These are phyloP conservation scores for Anguilla marmorata DNA, from an alignment of 2,797 vertebrate genomes.

Conservation along the genomic window DNA sequence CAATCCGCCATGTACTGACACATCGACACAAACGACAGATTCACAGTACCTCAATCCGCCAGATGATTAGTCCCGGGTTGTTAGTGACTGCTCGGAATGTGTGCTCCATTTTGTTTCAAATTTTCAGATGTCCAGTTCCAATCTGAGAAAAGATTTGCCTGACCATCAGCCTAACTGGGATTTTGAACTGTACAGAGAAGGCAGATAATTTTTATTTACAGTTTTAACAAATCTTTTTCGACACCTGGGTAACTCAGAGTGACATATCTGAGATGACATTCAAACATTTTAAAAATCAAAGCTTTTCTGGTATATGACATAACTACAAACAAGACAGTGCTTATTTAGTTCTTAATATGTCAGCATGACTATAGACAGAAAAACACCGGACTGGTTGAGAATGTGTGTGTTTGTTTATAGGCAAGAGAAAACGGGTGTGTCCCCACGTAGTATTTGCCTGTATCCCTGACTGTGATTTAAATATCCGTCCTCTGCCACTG, in stretches of 20 bases:
- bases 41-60: constrained; percentile 83
- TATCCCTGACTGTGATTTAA: background rate
- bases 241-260: background rate
- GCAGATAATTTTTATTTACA: background rate
- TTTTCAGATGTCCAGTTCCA: constrained; percentile 1
- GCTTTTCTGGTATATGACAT: background rate
- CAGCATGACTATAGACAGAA: constrained; percentile 15
- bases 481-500: background rate
- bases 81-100: constrained; percentile 82
- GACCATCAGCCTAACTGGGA: background rate
- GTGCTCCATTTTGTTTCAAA: constrained; percentile 74
- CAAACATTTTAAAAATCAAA: background rate
- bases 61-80: constrained; percentile 78
- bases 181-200: too few species aligned
- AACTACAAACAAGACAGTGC: constrained; percentile 1
- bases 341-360: background rate
- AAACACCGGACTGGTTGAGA: background rate
- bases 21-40: background rate
- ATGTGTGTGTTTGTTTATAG: background rate
- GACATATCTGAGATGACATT: constrained; percentile 5
- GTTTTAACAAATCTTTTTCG: background rate
- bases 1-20: background rate
- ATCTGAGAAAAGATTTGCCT: constrained; percentile 3
- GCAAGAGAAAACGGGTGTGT: constrained; percentile 12
- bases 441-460: background rate